These are phyloP conservation scores for Telenomus remus DNA, from an alignment of 1,140 invertebrate species.

Conservation along the genomic window DNA sequence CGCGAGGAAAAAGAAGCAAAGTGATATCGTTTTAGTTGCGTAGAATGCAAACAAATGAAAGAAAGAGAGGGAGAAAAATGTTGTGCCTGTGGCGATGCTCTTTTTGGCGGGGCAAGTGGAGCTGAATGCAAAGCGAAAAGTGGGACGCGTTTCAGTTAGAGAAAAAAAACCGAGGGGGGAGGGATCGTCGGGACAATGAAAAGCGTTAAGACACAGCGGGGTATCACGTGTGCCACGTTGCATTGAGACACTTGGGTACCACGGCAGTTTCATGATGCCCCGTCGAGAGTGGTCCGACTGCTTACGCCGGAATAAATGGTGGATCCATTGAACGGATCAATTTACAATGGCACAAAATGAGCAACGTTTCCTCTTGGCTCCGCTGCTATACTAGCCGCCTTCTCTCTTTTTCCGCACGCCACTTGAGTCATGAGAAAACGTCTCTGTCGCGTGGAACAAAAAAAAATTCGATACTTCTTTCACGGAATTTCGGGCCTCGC, in stretches of 20 bases:
- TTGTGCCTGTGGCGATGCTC: conserved; percentile 25
- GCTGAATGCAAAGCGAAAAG: conserved; percentile 42
- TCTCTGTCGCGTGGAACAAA: conserved; percentile 2
- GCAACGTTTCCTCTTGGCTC: conserved; percentile 59
- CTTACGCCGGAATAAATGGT: conserved; percentile 54
- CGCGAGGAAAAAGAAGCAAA: no score
- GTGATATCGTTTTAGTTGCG: no score
- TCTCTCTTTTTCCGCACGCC: conserved; percentile 54
- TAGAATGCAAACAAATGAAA: conserved; percentile 1
- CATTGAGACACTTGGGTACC: conserved; percentile 56
- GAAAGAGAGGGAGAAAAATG: not conserved
- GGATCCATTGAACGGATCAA: conserved; percentile 60
- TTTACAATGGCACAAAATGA: conserved; percentile 61
- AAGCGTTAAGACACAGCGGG: conserved; percentile 59
- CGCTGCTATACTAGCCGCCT: conserved; percentile 15
- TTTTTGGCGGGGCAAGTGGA: conserved; percentile 36
- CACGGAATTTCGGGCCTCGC: conserved; percentile 27
- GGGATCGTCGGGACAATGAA: conserved; percentile 53
- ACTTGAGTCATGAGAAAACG: conserved; percentile 51
- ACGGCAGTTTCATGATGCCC: conserved; percentile 55
- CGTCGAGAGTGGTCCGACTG: conserved; percentile 51
- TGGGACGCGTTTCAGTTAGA: conserved; percentile 52
- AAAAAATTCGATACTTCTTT: conserved; percentile 48
- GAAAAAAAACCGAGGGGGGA: conserved; percentile 41
- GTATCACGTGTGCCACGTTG: conserved; percentile 53